phyloP scores from a whole-genome alignment of 2,113 vertebrate species.

The Pseudois nayaur region DNA sequence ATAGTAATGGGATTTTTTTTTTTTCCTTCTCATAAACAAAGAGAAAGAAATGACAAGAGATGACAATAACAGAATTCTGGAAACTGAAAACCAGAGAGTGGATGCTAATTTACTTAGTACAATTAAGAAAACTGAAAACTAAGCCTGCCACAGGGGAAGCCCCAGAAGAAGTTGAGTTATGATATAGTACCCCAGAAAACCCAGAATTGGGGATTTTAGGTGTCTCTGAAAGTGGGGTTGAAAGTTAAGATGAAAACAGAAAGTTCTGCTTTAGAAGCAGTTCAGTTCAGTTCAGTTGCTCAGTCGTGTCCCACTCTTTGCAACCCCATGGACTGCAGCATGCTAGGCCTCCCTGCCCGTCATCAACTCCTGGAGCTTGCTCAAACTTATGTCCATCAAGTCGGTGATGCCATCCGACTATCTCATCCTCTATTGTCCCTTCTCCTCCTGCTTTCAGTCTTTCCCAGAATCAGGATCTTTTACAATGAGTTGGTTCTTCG shows the following conservation, averaged over 20 bases:
- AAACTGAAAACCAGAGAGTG: not conserved
- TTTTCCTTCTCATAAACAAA: not conserved
- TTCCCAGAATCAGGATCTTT: not conserved
- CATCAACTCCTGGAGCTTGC: not conserved
- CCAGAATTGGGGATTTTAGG: not conserved
- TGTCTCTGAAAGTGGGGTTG: not conserved
- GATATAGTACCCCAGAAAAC: not conserved
- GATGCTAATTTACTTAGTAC: not conserved
- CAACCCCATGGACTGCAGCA: not conserved
- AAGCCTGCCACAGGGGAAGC: not conserved
- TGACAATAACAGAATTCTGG: not conserved
- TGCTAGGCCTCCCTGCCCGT: not conserved
- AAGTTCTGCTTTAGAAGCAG: not conserved
- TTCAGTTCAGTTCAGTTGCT: not conserved
- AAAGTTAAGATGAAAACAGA: not conserved
- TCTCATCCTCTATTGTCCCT: not conserved
- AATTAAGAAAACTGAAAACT: not conserved
- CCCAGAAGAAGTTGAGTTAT: not conserved
- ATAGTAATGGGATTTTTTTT: not conserved
- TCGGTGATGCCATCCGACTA: not conserved
- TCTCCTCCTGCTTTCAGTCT: not conserved
- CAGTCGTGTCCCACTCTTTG: not conserved
- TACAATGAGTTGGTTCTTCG: fast-evolving
- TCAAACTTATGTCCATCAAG: not conserved
- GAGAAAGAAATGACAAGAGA: not conserved